Conservation (phyloP, 2,113 vertebrate genomes). For the Pogonocichla stellata region DNA sequence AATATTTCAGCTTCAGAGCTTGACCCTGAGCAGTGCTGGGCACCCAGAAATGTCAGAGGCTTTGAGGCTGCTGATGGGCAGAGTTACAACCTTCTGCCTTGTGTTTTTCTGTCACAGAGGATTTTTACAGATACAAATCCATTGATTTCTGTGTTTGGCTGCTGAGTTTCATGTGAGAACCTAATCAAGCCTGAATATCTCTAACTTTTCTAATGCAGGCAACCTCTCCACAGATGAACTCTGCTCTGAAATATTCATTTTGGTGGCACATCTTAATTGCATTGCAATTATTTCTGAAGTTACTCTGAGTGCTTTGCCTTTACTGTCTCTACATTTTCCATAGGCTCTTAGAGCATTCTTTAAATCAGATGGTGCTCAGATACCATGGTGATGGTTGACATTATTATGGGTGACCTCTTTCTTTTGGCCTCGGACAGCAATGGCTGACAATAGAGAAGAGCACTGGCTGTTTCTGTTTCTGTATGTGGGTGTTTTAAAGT, state of each 20-base stretch:
- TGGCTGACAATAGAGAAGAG: conserved; percentile 21
- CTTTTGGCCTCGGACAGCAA: conserved; percentile 40
- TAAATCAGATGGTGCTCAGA: conserved; percentile 58
- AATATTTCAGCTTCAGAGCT: background rate
- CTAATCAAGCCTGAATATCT: background rate
- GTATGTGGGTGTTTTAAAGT: background rate
- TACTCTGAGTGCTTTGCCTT: conserved; percentile 47
- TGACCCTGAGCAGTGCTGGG: background rate
- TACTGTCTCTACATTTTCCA: conserved; percentile 39
- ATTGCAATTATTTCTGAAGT: conserved; percentile 60
- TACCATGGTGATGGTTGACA: conserved; percentile 70
- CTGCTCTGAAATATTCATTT: conserved; percentile 55
- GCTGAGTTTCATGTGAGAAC: background rate
- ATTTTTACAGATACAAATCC: background rate
- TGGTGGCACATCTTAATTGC: conserved; percentile 60
- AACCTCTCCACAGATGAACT: background rate
- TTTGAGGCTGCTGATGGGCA: background rate
- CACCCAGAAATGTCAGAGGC: background rate
- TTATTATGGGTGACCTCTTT: conserved; percentile 62
- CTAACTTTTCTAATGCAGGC: background rate
- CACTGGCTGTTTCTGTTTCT: background rate
- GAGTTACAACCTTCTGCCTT: background rate
- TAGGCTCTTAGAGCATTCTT: conserved; percentile 52
- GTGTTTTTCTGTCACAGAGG: background rate
- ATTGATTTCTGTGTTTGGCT: background rate